phyloP scores from a whole-genome alignment of 2,888 invertebrate species.

The Coenonympha arcania region DNA sequence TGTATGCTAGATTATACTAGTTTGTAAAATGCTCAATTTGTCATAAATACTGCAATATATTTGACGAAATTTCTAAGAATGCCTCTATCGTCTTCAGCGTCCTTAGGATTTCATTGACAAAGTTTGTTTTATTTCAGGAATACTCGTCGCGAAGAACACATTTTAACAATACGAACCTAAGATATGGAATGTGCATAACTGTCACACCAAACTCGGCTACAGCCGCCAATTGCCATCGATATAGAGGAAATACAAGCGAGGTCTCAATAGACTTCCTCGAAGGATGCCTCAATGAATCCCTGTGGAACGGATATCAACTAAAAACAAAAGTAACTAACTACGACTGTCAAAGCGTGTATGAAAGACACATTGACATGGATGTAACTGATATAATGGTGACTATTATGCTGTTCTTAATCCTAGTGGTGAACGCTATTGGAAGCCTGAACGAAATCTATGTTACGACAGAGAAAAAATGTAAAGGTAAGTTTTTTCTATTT shows the following conservation, averaged over 20 bases:
- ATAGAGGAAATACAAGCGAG: conserved; percentile 21
- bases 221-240: conserved; percentile 39
- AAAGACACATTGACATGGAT: neutral
- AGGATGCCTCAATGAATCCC: conserved; percentile 47
- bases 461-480: neutral
- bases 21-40: no score
- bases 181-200: neutral
- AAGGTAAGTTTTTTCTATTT: neutral
- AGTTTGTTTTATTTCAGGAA: neutral
- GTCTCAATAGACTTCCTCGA: conserved; percentile 40
- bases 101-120: no score
- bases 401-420: neutral
- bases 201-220: conserved; percentile 35
- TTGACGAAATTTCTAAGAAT: no score
- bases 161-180: neutral
- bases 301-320: conserved; percentile 29
- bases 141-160: neutral
- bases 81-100: no score
- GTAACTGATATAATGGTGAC: neutral
- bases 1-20: no score
- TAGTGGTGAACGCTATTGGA: neutral
- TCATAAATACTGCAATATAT: no score
- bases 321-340: neutral
- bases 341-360: neutral
- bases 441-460: neutral